These are phyloP conservation scores for Pachycephala philippinensis DNA, from an alignment of 2,113 vertebrate genomes.

Conservation along the genomic window DNA sequence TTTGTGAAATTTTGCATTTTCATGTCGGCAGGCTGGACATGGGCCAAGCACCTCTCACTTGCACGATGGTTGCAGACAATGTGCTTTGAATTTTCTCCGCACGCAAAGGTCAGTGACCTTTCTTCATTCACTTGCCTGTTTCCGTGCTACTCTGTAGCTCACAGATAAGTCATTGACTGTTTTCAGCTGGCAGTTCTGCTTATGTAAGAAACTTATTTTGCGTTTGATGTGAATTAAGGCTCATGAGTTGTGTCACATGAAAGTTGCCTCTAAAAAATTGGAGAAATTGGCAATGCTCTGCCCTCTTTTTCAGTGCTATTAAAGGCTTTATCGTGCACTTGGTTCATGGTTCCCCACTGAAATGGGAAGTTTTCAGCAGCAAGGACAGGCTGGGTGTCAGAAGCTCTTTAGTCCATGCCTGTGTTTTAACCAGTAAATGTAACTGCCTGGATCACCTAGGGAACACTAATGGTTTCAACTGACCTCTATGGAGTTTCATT, in stretches of 20 bases:
- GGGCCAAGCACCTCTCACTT: background rate
- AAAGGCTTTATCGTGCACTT: background rate
- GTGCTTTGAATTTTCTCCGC: slow-evolving; percentile 12
- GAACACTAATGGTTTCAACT: background rate
- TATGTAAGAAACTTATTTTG: slow-evolving; percentile 5
- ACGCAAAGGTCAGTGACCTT: background rate
- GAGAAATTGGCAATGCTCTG: slow-evolving; percentile 22
- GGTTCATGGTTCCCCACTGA: background rate
- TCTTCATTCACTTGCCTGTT: background rate
- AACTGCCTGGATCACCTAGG: background rate
- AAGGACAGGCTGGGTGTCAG: background rate
- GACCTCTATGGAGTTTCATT: background rate
- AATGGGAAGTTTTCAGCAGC: background rate
- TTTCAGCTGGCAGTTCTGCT: slow-evolving; percentile 41
- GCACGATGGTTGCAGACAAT: background rate
- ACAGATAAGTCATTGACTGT: background rate
- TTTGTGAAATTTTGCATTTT: slow-evolving; percentile 3
- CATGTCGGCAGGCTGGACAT: background rate
- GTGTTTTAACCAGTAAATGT: background rate
- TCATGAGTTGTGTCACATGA: slow-evolving; percentile 26
- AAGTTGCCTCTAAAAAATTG: background rate
- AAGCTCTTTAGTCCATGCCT: background rate
- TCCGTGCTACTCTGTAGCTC: background rate
- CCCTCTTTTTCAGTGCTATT: background rate
- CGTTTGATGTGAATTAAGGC: slow-evolving; percentile 11